phyloP scores from a whole-genome alignment of 2,888 invertebrate genomes.

The Eulithis prunata region DNA sequence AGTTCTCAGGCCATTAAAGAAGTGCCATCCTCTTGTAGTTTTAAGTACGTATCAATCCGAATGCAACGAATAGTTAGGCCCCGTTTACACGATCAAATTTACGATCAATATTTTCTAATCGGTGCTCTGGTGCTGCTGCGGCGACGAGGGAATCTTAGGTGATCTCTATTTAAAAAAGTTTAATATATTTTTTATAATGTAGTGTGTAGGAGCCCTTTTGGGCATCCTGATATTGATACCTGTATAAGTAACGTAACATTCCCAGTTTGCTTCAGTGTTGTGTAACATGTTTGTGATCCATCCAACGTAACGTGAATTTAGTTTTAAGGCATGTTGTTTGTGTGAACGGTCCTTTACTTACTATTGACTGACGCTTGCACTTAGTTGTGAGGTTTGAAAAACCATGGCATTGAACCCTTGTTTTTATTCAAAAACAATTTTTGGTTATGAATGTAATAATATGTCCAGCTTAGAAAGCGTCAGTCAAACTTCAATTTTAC shows the following conservation, averaged over 20 bases:
- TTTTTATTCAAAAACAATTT: slow-evolving; percentile 18
- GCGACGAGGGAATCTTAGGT: slow-evolving; percentile 69
- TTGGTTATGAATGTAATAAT: slow-evolving; percentile 11
- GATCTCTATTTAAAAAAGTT: slow-evolving; percentile 78
- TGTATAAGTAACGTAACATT: slow-evolving; percentile 81
- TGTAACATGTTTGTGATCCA: slow-evolving; percentile 82
- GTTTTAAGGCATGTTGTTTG: slow-evolving; percentile 78
- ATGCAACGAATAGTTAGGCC: slow-evolving; percentile 59
- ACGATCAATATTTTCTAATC: slow-evolving; percentile 47
- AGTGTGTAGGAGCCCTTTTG: slow-evolving; percentile 51
- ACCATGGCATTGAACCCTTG: slow-evolving; percentile 18
- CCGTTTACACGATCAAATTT: slow-evolving; percentile 47
- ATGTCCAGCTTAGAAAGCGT: slow-evolving; percentile 49
- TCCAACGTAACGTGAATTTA: slow-evolving; percentile 74
- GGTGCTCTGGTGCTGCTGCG: slow-evolving; percentile 76
- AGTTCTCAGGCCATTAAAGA: slow-evolving; percentile 83
- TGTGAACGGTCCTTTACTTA: slow-evolving; percentile 61
- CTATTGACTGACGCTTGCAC: slow-evolving; percentile 59
- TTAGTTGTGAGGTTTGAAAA: slow-evolving; percentile 22
- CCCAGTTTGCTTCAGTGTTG: slow-evolving; percentile 80
- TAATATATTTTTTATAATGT: slow-evolving; percentile 75
- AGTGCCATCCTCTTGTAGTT: slow-evolving; percentile 82
- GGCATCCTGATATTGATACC: slow-evolving; percentile 78
- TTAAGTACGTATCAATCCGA: slow-evolving; percentile 75
- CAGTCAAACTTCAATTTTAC: slow-evolving; percentile 64